Evolutionary conservation across 1,140 invertebrate species (phyloP), one percentile per base, ranked within the genome.

Genomic region (Pectinophora gossypiella): DNA sequence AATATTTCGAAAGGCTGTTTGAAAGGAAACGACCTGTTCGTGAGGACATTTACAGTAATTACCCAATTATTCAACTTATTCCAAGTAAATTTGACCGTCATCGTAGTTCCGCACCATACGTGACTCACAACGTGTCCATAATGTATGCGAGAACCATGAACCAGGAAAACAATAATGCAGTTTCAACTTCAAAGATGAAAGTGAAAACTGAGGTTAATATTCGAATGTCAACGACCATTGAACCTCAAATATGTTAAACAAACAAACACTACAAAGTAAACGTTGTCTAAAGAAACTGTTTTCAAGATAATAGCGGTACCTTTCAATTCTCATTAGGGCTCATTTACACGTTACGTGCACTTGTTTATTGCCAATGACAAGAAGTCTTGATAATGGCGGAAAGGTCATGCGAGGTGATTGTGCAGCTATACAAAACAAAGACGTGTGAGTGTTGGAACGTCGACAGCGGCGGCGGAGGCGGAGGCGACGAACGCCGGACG

Each of bases 401-500:
- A 61, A 51, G 57, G 38, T 55, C 48, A 43, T 40, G 51, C n/a
- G 38, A 32, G 27, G 27, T 32, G 27, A 32, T 32, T n/a, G 27
- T n/a, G 27, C n/a, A 27, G 23, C 23, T 40, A 40, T 15, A 32
- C 27, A 32, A 53, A 54, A 61, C 48, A 61, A 54, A 48, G 56
- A 38, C 21, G n/a, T 35, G 49, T 19, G 38, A 40, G 35, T 23
- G 20, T 27, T 23, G 21, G 43, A 46, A 10, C 36, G 38, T 38
- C 46, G 23, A 38, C 32, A 35, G 52, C 56, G 36, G 46, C 51
- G 48, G 51, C 48, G 51, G 51, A 22, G 55, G 32, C 60, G 68
- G 61, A 53, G 68, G 72, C 69, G 76, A 15, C 36, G 36, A 15
- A 15, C 36, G 36, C 61, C 72, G 70, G 66, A 68, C 70, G 68